A percentile compares a stretch with the other conserved stretches of the same genome.
These are phyloP conservation scores for Luperina testacea DNA, from an alignment of 2,888 invertebrate genomes.

Conservation along the genomic window DNA sequence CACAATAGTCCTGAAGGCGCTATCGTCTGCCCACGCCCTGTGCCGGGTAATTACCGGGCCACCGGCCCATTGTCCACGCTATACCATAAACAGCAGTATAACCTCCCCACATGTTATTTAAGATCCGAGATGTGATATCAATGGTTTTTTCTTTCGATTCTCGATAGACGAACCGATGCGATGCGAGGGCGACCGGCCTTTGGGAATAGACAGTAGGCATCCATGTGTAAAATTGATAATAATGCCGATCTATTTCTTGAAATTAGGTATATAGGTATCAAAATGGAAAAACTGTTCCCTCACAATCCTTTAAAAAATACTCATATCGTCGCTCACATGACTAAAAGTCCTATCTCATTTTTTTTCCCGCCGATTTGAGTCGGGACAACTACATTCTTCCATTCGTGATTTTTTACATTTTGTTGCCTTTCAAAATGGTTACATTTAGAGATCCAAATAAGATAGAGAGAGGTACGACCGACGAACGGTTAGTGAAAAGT, in stretches of 20 bases:
- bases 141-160: conserved; percentile 36
- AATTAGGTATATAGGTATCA: background rate
- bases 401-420: too few species aligned
- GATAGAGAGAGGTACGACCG: too few species aligned
- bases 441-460: too few species aligned
- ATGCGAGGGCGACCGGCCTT: too few species aligned
- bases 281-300: background rate
- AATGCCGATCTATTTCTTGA: background rate
- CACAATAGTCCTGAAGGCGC: conserved; percentile 62
- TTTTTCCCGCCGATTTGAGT: too few species aligned
- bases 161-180: conserved; percentile 10
- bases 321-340: background rate
- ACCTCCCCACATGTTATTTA: conserved; percentile 51
- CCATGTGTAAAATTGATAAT: background rate
- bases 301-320: background rate
- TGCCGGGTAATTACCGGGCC: conserved; percentile 67
- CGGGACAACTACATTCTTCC: too few species aligned
- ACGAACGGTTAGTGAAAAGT: too few species aligned
- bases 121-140: conserved; percentile 65
- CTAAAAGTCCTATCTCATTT: too few species aligned
- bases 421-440: too few species aligned
- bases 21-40: conserved; percentile 62
- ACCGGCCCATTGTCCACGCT: conserved; percentile 70
- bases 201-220: background rate
- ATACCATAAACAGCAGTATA: conserved; percentile 67